Evolutionary conservation across 2,113 vertebrate species (phyloP), one percentile per base, ranked within the genome.

Genomic region (Collichthys lucidus): DNA sequence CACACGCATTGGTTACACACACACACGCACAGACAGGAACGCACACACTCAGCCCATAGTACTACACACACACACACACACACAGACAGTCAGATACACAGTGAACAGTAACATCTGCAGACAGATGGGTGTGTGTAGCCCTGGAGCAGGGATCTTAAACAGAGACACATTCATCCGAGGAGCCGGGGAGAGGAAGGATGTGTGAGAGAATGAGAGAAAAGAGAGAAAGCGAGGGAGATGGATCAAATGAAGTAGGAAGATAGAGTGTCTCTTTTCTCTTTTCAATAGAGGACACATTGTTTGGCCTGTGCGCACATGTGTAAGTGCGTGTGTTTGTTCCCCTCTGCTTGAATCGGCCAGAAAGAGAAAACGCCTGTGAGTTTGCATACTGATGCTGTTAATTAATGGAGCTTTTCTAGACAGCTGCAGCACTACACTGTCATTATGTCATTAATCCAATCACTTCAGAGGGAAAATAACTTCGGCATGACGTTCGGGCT

Each of bases 201-300:
- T 92, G 91, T 91, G 90, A 87, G 82, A 93, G 89, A 90, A 77
- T 29, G 91, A 87, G 84, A 85, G 87, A 84, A 74, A 67, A 80
- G 88, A 91, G 86, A 91, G 83, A 92, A 80, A 83, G 87, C 55
- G 70, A 88, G 85, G 79, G 90, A 89, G 89, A 91, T 78, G 86
- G 91, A 94, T 94, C 90, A 92, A 92, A 92, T 94, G 91, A 92
- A 94, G 92, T 89, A 83, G 85, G 85, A 91, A 93, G 88, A 94
- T 93, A 92, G 91, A 93, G 88, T 91, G 91, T 93, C 89, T 92
- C 91, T 86, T 80, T 92, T 89, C 79, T 92, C 88, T 56, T 69
- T 88, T 83, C 90, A 88, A 95, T 94, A 95, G 91, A 94, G 94
- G 84, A 89, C 77, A 69, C 93, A 94, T 95, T 95, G 93, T 95